Conservation (phyloP, 2,113 vertebrate genomes). For the Pachycephala philippinensis region DNA sequence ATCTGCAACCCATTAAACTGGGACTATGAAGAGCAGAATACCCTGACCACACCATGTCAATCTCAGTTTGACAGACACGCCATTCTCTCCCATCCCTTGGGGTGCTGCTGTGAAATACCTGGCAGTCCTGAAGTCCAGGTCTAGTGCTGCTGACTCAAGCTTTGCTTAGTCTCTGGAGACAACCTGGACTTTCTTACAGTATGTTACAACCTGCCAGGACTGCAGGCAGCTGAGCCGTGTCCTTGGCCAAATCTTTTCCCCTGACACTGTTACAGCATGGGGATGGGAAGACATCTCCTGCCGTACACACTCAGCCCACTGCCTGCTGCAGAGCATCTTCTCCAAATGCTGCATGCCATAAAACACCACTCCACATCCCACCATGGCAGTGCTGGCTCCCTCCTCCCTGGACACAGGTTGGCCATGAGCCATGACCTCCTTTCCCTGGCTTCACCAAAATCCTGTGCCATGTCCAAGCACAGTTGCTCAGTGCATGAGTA, state of each 20-base stretch:
- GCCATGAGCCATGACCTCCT: neutral
- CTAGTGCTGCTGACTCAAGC: neutral
- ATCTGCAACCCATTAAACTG: neutral
- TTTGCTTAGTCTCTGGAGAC: neutral
- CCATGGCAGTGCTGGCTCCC: neutral
- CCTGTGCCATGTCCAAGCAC: rapidly evolving
- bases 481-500: neutral
- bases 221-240: neutral
- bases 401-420: neutral
- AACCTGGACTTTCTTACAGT: neutral
- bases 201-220: neutral
- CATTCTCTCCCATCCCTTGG: neutral
- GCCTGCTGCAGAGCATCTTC: neutral
- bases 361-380: neutral
- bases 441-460: neutral
- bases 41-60: neutral
- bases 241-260: neutral
- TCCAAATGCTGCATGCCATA: rapidly evolving
- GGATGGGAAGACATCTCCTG: neutral
- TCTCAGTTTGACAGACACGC: neutral
- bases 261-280: neutral
- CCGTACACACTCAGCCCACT: neutral
- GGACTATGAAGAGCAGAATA: neutral
- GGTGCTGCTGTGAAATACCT: neutral
- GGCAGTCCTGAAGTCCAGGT: neutral